Evolutionary conservation across 37 sponge, comb jelly and placozoan species (phyloP).

Genomic region (Aplysina aerophoba): DNA sequence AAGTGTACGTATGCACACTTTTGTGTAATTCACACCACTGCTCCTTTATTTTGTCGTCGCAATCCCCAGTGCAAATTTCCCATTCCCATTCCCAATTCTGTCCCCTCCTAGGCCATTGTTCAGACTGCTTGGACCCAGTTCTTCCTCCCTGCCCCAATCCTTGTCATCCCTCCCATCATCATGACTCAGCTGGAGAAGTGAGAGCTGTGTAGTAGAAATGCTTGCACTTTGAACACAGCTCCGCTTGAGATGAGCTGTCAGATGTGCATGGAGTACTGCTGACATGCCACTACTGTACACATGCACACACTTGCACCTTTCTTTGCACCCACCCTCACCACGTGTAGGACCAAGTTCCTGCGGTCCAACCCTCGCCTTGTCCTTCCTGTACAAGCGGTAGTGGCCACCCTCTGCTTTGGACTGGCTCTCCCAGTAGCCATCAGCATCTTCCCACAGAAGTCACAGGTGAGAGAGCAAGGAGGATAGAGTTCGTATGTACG

Average conservation of each 20-base stretch:
- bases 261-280: too few relatives aligned
- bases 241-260: too few relatives aligned
- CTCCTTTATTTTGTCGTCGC: too few relatives aligned
- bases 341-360: constrained; percentile 52
- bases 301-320: too few relatives aligned
- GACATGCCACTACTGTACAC: too few relatives aligned
- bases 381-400: constrained; percentile 67
- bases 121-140: constrained; percentile 74
- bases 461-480: constrained; percentile 61
- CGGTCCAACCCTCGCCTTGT: constrained; percentile 51
- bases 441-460: constrained; percentile 77
- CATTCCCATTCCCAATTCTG: not conserved
- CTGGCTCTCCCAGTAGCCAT: constrained; percentile 80
- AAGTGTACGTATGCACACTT: too few relatives aligned
- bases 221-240: too few relatives aligned
- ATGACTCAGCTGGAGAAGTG: constrained; percentile 80
- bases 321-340: too few relatives aligned
- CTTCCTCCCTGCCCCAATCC: constrained; percentile 81
- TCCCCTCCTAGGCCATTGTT: constrained; percentile 58
- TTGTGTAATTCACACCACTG: too few relatives aligned
- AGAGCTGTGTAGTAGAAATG: constrained; percentile 4
- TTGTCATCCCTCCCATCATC: constrained; percentile 77
- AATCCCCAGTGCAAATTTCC: not conserved
- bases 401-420: constrained; percentile 65
- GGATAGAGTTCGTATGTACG: too few relatives aligned